Percentiles rank a stretch among this genome's conserved stretches.
These are phyloP conservation scores for Heliangelus exortis DNA, from an alignment of 2,797 vertebrate species.

Conservation along the genomic window DNA sequence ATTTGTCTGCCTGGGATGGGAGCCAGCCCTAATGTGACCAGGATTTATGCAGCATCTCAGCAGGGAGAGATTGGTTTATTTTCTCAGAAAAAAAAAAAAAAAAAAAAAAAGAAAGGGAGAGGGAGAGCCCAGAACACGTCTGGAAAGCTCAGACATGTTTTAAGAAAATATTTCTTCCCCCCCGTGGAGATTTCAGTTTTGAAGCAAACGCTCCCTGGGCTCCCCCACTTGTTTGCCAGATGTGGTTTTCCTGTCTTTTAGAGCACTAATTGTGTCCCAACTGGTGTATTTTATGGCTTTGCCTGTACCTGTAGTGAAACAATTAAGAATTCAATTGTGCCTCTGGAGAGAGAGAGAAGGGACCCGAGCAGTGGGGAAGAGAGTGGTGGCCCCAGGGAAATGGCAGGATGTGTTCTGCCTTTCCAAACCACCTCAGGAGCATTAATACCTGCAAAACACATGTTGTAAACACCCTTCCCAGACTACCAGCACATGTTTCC, in stretches of 20 bases:
- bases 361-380: neutral
- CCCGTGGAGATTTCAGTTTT: neutral
- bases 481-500: neutral
- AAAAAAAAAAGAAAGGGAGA: neutral
- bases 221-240: conserved; percentile 47
- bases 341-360: neutral
- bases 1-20: neutral
- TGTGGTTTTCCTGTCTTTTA: conserved; percentile 45
- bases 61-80: neutral
- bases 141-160: neutral
- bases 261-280: conserved; percentile 65
- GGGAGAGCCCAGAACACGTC: neutral
- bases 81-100: neutral
- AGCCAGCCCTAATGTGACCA: neutral
- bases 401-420: neutral
- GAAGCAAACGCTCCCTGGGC: conserved; percentile 20
- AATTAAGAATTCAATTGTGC: conserved; percentile 4
- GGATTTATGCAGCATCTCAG: neutral
- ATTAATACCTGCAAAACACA: conserved; percentile 12
- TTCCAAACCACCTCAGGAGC: neutral
- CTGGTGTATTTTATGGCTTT: conserved; percentile 38
- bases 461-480: conserved; percentile 40
- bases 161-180: neutral
- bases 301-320: neutral
- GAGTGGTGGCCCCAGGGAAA: neutral